Evolutionary conservation across 2,797 vertebrate species (phyloP).

Genomic region (Pagetopsis macropterus): DNA sequence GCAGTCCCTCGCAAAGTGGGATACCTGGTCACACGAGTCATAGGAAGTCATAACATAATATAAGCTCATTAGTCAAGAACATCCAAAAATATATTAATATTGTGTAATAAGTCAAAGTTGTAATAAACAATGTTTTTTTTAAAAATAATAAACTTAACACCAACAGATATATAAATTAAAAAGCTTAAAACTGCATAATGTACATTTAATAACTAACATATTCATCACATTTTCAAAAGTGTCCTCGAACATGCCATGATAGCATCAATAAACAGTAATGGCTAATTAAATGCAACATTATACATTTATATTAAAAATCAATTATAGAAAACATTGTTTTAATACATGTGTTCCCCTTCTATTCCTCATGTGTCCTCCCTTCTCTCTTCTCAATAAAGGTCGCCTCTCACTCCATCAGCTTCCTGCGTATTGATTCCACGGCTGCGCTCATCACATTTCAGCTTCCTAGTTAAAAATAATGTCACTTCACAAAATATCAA

Average conservation of each 20-base stretch:
- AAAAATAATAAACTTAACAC: neutral
- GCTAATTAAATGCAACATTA: neutral
- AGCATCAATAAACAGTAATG: neutral
- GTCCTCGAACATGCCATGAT: neutral
- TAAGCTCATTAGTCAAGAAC: too few relatives aligned
- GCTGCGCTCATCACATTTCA: neutral
- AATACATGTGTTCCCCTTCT: neutral
- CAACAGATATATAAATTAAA: neutral
- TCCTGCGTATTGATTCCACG: conserved; percentile 16
- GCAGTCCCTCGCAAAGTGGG: too few relatives aligned
- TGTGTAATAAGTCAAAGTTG: neutral
- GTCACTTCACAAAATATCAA: neutral
- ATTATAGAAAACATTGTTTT: neutral
- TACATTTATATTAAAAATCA: neutral
- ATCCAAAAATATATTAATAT: too few relatives aligned
- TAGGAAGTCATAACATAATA: too few relatives aligned
- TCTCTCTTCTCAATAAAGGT: conserved; percentile 25
- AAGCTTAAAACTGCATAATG: neutral
- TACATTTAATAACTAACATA: neutral
- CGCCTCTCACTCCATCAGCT: neutral
- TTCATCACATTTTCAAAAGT: neutral
- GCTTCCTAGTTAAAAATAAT: conserved; percentile 1
- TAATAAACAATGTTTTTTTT: neutral
- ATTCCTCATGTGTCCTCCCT: neutral
- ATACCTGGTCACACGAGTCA: too few relatives aligned